Conservation (phyloP, 2,888 invertebrate genomes). For the Lochmaea capreae region DNA sequence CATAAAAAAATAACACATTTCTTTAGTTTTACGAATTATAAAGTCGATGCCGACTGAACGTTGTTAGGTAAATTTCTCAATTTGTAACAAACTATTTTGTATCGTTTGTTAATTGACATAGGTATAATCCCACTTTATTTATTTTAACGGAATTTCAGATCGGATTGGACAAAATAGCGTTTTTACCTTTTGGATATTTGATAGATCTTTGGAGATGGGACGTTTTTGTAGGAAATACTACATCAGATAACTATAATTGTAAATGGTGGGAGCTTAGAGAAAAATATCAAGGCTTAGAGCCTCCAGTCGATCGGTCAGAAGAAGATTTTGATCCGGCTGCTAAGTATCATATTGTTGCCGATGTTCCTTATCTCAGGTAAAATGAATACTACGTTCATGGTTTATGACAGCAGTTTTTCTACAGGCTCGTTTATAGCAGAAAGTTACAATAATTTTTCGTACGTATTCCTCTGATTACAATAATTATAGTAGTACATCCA, state of each 20-base stretch:
- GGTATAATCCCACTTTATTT: background rate
- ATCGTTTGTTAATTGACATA: too few species aligned
- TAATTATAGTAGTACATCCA: too few species aligned
- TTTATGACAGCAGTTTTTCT: too few species aligned
- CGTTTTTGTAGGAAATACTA: conserved; percentile 73
- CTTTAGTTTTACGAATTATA: too few species aligned
- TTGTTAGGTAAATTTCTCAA: too few species aligned
- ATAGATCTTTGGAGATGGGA: conserved; percentile 79
- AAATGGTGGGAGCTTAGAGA: conserved; percentile 74
- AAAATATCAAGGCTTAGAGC: conserved; percentile 73
- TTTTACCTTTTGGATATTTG: conserved; percentile 77
- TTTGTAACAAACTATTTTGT: too few species aligned
- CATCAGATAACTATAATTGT: conserved; percentile 73
- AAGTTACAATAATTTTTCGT: too few species aligned
- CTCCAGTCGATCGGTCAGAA: conserved; percentile 72
- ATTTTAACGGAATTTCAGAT: conserved; percentile 48
- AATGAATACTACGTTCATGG: too few species aligned
- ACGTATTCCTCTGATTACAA: background rate
- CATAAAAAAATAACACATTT: too few species aligned
- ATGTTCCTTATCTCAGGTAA: conserved; percentile 76
- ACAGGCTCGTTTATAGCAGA: too few species aligned
- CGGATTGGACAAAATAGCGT: conserved; percentile 77
- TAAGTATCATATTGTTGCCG: conserved; percentile 76
- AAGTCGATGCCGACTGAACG: too few species aligned
- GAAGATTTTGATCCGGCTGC: conserved; percentile 76